phyloP scores from a whole-genome alignment of 1,140 invertebrate genomes.

The Scaptomyza montana region DNA sequence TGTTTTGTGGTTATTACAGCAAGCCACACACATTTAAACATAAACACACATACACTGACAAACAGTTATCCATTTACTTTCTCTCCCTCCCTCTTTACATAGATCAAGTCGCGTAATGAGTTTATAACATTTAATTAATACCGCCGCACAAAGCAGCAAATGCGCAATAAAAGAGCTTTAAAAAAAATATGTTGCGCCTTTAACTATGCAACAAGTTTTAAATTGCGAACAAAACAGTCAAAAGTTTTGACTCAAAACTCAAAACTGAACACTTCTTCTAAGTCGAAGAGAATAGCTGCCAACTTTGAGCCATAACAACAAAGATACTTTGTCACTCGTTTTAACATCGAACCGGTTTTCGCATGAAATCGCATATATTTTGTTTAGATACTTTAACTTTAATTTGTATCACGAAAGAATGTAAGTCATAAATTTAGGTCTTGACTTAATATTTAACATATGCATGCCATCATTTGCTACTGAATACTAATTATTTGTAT shows the following conservation, averaged over 20 bases:
- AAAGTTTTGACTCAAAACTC: too few relatives aligned
- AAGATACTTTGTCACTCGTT: background rate
- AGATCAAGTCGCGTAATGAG: slow-evolving; percentile 68
- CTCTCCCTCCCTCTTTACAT: slow-evolving; percentile 10
- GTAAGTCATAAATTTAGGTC: background rate
- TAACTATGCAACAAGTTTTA: slow-evolving; percentile 56
- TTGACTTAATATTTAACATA: background rate
- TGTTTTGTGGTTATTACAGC: slow-evolving; percentile 75
- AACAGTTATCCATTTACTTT: background rate
- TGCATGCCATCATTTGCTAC: too few relatives aligned
- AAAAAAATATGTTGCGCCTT: slow-evolving; percentile 17
- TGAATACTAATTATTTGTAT: too few relatives aligned
- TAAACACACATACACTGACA: background rate
- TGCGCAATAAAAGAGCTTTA: slow-evolving; percentile 40
- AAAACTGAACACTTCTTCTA: too few relatives aligned
- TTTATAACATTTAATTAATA: slow-evolving; percentile 78
- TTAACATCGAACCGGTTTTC: background rate
- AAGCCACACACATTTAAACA: slow-evolving; percentile 45
- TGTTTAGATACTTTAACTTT: too few relatives aligned
- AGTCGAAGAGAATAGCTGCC: too few relatives aligned
- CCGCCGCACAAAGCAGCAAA: slow-evolving; percentile 50
- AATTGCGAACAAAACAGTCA: background rate
- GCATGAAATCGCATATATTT: background rate
- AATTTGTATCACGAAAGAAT: too few relatives aligned
- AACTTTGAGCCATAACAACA: too few relatives aligned